Percentiles rank a stretch among this genome's conserved stretches.
These are phyloP conservation scores for Mesodorylaimus sp. DNA, from an alignment of 2,888 invertebrate genomes.

Conservation along the genomic window DNA sequence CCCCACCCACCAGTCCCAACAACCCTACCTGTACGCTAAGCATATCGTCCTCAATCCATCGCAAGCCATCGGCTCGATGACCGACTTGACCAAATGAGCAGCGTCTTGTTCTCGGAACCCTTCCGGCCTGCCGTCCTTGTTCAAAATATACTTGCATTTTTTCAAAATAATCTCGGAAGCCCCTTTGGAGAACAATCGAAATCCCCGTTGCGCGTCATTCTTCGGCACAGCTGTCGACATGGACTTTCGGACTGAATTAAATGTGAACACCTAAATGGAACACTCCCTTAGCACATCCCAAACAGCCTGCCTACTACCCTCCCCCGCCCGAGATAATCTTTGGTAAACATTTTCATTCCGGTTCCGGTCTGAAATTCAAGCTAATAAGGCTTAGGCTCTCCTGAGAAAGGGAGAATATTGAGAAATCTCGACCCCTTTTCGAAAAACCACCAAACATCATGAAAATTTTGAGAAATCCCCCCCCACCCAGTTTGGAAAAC, in stretches of 20 bases:
- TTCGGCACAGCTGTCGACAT: constrained; percentile 36
- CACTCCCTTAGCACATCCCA: no score
- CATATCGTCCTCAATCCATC: constrained; percentile 39
- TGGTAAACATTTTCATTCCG: no score
- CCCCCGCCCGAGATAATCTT: no score
- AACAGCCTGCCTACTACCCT: no score
- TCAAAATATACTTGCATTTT: constrained; percentile 30
- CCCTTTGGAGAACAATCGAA: constrained; percentile 36
- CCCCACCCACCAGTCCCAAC: no score
- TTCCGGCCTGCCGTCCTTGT: constrained; percentile 28
- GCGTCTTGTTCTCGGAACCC: constrained; percentile 29
- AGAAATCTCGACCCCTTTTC: no score
- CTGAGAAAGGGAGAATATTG: no score
- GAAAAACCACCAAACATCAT: no score
- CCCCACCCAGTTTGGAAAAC: no score
- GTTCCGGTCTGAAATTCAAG: no score
- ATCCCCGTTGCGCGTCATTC: constrained; percentile 23
- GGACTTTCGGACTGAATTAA: constrained; percentile 39
- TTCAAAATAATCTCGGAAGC: constrained; percentile 38
- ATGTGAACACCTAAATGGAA: constrained; percentile 51
- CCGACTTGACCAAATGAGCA: constrained; percentile 21
- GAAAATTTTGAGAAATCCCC: no score
- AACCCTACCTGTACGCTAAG: constrained; percentile 34
- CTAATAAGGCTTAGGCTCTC: no score
- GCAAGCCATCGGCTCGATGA: constrained; percentile 37